Conservation (phyloP, 2,888 invertebrate genomes). For the Rhabditoides inermis region DNA sequence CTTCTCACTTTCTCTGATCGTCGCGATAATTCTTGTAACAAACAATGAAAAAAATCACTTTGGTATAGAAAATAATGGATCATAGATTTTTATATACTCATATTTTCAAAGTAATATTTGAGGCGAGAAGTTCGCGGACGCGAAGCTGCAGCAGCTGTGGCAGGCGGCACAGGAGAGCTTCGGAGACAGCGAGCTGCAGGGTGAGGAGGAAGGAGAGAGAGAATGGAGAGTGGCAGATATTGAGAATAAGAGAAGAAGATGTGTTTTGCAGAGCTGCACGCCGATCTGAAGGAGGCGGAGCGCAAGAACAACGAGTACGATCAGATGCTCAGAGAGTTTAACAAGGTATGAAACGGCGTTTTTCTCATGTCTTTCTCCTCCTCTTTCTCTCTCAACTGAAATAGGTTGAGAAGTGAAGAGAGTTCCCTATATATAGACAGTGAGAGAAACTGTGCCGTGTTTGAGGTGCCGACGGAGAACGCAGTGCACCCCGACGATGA, state of each 20-base stretch:
- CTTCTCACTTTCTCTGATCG: no score
- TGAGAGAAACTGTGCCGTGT: no score
- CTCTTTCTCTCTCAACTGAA: background rate
- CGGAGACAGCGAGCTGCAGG: constrained; percentile 23
- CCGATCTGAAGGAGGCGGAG: constrained; percentile 26
- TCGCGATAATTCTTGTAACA: no score
- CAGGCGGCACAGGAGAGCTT: constrained; percentile 29
- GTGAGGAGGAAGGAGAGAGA: constrained; percentile 8
- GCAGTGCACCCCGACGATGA: constrained; percentile 16
- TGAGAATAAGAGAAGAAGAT: no score
- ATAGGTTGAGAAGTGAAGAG: no score
- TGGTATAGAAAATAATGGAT: no score
- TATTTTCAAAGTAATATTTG: no score
- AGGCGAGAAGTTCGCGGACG: constrained; percentile 28
- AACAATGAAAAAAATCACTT: no score
- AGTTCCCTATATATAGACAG: no score
- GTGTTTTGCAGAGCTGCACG: constrained; percentile 12
- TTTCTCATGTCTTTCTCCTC: background rate
- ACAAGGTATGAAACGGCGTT: constrained; percentile 12
- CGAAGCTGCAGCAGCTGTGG: constrained; percentile 38
- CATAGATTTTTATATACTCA: no score
- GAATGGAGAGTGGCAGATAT: no score
- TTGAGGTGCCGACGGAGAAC: constrained; percentile 18
- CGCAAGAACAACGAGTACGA: constrained; percentile 20
- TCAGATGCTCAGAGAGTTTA: constrained; percentile 19